These are phyloP conservation scores for Pseudorhombus dupliciocellatus DNA, from an alignment of 2,113 vertebrate genomes.

Conservation along the genomic window DNA sequence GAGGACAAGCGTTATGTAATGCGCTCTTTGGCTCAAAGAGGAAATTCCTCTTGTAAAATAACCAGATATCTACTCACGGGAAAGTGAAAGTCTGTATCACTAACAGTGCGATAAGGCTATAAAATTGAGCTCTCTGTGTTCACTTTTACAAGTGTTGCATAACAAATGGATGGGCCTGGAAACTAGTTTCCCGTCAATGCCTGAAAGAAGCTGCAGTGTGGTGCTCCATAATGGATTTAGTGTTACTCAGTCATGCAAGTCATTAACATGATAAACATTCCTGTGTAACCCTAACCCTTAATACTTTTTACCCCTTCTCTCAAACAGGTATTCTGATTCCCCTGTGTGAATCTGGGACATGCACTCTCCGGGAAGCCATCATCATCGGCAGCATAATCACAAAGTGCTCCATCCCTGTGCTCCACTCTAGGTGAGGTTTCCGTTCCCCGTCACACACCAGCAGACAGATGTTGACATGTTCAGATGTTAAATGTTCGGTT, in stretches of 20 bases:
- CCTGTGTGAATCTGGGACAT: conserved; percentile 95
- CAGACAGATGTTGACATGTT: not conserved
- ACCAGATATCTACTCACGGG: no score
- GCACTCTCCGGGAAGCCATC: conserved; percentile 93
- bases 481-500: not conserved
- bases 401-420: conserved; percentile 95
- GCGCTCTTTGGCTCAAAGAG: no score
- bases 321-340: conserved; percentile 93
- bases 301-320: not conserved
- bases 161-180: not conserved
- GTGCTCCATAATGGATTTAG: not conserved
- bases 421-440: conserved; percentile 92
- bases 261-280: not conserved
- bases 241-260: not conserved
- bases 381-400: conserved; percentile 96
- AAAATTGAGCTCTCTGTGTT: no score
- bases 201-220: no score
- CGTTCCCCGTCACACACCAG: not conserved
- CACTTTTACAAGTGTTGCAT: not conserved
- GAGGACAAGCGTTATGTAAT: no score
- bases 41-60: no score
- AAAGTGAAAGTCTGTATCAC: no score
- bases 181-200: not conserved
- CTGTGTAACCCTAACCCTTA: not conserved
- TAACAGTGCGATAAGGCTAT: no score